These are phyloP conservation scores for Bubalus kerabau DNA, from an alignment of 2,113 vertebrate genomes.

Conservation along the genomic window DNA sequence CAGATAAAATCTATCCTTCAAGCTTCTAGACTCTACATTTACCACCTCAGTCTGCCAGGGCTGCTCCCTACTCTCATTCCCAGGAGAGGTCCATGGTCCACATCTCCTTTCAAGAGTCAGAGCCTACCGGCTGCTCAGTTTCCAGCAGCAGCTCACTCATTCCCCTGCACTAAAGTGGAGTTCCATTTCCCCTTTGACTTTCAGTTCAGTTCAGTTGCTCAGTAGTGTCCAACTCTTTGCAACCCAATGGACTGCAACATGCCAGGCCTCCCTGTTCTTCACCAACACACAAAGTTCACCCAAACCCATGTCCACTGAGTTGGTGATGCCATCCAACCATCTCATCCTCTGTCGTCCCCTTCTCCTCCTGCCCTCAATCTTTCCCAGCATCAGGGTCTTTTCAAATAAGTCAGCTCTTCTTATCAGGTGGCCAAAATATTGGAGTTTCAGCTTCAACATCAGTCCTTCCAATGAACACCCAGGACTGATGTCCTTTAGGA, in stretches of 20 bases:
- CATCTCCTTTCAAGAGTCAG: background rate
- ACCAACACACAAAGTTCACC: background rate
- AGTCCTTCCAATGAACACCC: background rate
- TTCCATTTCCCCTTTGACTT: background rate
- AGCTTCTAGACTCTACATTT: background rate
- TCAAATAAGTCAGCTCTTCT: background rate
- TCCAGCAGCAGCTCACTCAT: background rate
- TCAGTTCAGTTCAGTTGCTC: background rate
- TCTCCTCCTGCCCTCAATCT: background rate
- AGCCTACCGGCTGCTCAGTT: background rate
- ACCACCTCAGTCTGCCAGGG: background rate
- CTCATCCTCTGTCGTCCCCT: background rate
- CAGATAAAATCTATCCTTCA: background rate
- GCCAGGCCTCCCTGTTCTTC: background rate
- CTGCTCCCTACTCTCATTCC: accelerated
- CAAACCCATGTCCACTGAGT: background rate
- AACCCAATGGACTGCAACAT: background rate
- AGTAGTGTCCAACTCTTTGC: background rate
- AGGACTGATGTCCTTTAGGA: background rate
- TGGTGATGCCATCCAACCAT: accelerated
- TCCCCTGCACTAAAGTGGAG: background rate
- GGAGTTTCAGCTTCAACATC: background rate
- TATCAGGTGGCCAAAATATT: background rate
- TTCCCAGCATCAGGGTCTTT: background rate
- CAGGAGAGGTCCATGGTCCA: accelerated